Base-by-base conservation (phyloP, 2,797 vertebrate genomes). In the Arctocebus calabarensis region DNA sequence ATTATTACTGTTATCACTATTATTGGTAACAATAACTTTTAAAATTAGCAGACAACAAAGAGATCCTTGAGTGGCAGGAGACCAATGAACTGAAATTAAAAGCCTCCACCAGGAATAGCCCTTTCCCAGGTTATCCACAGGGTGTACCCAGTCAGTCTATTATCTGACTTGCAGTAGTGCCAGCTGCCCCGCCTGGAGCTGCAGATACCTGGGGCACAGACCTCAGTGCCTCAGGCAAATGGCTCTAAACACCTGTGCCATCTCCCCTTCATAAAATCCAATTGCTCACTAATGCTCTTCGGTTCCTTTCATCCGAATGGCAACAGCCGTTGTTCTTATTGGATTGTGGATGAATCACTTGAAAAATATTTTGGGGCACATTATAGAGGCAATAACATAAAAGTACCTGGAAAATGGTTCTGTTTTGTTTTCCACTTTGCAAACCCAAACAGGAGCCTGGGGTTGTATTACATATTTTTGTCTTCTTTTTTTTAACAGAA, bases 371-470 rank as follows among this genome's bases (percentile, higher is more conserved):
- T 96, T 93, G 84, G 95, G 92, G 17, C 96, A 96, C 94, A 94
- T 96, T 97, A 96, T 43, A 95, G 90, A 93, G 77, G 91, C 88
- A 88, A 94, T 97, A 95, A 96, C 96, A 93, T 85, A 91, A 91
- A 96, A 97, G 93, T 96, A 95, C 94, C 92, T 91, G 79, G 94
- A 59, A 97, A 97, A 96, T 84, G 84, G 79, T 86, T 97, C 93
- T 95, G 95, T 93, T 97, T 96, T 97, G 97, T 95, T 97, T 95
- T 94, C 95, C 70, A 94, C 79, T 96, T 97, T 96, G 94, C 92
- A 96, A 94, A 97, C 84, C 90, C 90, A 95, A 93, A 95, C 93
- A 84, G 87, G 94, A 95, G 93, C 90, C 93, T 87, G 94, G 78
- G 90, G 84, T 96, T 94, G 82, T 89, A 93, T 97, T 95, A 93